Evolutionary conservation across 2,888 invertebrate species (phyloP).

Genomic region (Heliconius cydno): DNA sequence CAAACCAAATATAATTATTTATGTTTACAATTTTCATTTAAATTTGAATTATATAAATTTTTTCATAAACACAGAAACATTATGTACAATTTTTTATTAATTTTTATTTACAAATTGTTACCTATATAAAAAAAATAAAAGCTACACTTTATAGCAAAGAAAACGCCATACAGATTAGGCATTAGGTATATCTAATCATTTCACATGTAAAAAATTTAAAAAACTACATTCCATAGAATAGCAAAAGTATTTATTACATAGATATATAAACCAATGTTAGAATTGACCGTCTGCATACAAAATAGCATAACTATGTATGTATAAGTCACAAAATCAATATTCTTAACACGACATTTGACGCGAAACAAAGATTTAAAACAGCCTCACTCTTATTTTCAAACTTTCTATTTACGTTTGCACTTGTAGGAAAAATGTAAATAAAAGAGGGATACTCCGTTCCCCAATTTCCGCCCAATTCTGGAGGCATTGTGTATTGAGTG

Average conservation of each 20-base stretch:
- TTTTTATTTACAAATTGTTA: background rate
- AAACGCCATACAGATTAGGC: background rate
- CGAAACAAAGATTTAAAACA: background rate
- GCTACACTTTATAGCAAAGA: background rate
- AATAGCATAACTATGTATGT: background rate
- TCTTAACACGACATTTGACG: constrained; percentile 6
- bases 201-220: background rate
- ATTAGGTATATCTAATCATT: background rate
- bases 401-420: background rate
- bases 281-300: background rate
- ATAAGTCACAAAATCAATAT: background rate
- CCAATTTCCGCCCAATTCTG: too few relatives aligned
- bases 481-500: too few relatives aligned
- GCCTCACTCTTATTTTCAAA: background rate
- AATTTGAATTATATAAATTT: background rate
- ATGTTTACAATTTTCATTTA: background rate
- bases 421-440: too few relatives aligned
- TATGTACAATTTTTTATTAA: background rate
- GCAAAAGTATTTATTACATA: background rate
- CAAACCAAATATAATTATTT: too few relatives aligned
- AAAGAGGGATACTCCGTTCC: too few relatives aligned
- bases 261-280: constrained; percentile 1
- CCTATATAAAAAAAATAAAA: background rate
- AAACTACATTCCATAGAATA: background rate
- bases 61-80: background rate